Percentiles rank a stretch among this genome's conserved stretches.
These are phyloP conservation scores for Cheilosia soror DNA, from an alignment of 2,888 invertebrate species.

Conservation along the genomic window DNA sequence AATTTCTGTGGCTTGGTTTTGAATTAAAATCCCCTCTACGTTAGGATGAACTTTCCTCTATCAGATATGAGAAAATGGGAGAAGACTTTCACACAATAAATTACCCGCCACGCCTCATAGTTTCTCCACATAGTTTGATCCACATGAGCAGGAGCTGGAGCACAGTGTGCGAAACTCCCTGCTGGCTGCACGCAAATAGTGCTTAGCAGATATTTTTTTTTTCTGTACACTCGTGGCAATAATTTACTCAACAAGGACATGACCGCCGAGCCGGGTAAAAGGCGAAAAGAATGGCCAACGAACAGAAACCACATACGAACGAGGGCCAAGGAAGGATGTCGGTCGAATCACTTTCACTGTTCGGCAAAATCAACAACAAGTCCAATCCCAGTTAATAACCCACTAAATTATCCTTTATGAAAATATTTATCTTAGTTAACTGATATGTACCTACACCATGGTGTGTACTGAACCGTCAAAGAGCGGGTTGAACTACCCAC, in stretches of 20 bases:
- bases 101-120: slow-evolving; percentile 60
- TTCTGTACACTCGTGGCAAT: slow-evolving; percentile 7
- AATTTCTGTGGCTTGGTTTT: slow-evolving; percentile 39
- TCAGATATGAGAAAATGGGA: slow-evolving; percentile 13
- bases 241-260: slow-evolving; percentile 48
- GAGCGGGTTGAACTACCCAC: neutral
- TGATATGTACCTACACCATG: slow-evolving; percentile 27
- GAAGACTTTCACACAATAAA: slow-evolving; percentile 47
- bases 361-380: slow-evolving; percentile 56
- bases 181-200: slow-evolving; percentile 42
- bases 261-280: slow-evolving; percentile 5
- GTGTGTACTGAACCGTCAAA: neutral
- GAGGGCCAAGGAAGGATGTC: slow-evolving; percentile 1
- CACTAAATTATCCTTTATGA: slow-evolving; percentile 68
- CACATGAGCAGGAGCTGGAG: too few species aligned
- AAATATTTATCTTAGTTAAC: slow-evolving; percentile 66
- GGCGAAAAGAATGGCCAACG: neutral
- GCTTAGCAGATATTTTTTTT: neutral
- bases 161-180: slow-evolving; percentile 24
- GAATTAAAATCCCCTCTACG: neutral
- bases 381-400: slow-evolving; percentile 62
- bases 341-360: slow-evolving; percentile 47
- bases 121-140: slow-evolving; percentile 28
- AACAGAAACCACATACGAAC: neutral
- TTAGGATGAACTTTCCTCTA: slow-evolving; percentile 7